Evolutionary conservation across 2,113 vertebrate species (phyloP).

Genomic region (Clarias magur): DNA sequence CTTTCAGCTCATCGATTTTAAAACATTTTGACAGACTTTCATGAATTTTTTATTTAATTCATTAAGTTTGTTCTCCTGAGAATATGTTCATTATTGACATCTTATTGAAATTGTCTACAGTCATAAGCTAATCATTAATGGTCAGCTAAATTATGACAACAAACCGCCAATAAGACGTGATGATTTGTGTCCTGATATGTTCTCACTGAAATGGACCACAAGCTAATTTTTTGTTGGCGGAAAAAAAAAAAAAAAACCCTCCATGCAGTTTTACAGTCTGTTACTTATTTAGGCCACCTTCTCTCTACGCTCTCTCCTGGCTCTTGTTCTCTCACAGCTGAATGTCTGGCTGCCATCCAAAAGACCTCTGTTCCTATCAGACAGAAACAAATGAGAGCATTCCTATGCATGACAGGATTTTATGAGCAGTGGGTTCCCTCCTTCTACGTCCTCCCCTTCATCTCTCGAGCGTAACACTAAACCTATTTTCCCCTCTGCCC

Average conservation of each 20-base stretch:
- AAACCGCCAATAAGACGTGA: neutral
- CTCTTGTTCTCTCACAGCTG: slow-evolving; percentile 15
- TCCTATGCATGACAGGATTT: slow-evolving; percentile 21
- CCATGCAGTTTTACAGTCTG: neutral
- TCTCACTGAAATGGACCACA: neutral
- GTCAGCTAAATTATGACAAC: neutral
- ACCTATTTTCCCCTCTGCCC: neutral
- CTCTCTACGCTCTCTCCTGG: neutral
- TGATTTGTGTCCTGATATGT: neutral
- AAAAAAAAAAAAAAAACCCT: neutral
- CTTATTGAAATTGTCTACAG: neutral
- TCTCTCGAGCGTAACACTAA: neutral
- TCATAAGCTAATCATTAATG: neutral
- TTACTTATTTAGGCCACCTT: slow-evolving; percentile 30
- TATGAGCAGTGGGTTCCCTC: slow-evolving; percentile 21
- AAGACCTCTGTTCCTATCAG: slow-evolving; percentile 13
- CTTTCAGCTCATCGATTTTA: neutral
- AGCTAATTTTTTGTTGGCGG: neutral
- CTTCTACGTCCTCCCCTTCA: neutral
- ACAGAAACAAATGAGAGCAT: slow-evolving; percentile 4
- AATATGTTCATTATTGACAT: neutral
- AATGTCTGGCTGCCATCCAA: slow-evolving; percentile 7
- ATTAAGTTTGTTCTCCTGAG: neutral
- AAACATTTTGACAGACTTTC: neutral
- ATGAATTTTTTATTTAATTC: neutral